Evolutionary conservation across 2,888 invertebrate species (phyloP).

Genomic region (Ichneumoninae sp.): DNA sequence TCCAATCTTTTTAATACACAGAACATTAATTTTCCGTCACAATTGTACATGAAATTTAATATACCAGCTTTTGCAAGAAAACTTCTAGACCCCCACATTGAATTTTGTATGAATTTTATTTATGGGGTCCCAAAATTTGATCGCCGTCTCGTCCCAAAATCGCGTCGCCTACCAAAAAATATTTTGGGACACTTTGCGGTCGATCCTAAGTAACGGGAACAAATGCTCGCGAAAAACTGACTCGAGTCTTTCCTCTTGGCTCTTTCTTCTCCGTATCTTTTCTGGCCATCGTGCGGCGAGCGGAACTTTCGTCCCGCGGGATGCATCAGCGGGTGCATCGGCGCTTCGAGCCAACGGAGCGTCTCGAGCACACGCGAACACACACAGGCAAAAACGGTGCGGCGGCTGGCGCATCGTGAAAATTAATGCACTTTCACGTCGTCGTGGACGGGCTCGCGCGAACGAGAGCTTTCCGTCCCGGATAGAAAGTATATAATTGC

Average conservation of each 20-base stretch:
- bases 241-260: slow-evolving; percentile 11
- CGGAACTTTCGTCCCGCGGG: slow-evolving; percentile 58
- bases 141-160: too few species aligned
- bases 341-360: slow-evolving; percentile 52
- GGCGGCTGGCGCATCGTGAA: slow-evolving; percentile 58
- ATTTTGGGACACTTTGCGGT: background rate
- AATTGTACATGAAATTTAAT: too few species aligned
- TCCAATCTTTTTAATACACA: too few species aligned
- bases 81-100: too few species aligned
- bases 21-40: too few species aligned
- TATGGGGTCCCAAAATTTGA: too few species aligned
- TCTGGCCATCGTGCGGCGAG: slow-evolving; percentile 42
- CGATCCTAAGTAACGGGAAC: background rate
- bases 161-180: background rate
- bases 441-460: slow-evolving; percentile 44
- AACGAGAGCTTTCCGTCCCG: slow-evolving; percentile 67
- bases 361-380: slow-evolving; percentile 27
- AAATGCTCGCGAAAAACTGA: background rate
- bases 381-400: slow-evolving; percentile 8
- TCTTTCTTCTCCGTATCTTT: slow-evolving; percentile 33
- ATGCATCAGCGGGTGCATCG: slow-evolving; percentile 55
- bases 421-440: slow-evolving; percentile 76
- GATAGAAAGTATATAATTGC: slow-evolving; percentile 71
- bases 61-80: too few species aligned
- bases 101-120: too few species aligned